Evolutionary conservation across 37 sponge, comb jelly and placozoan genomes (phyloP), one percentile per base, ranked within the genome.

Genomic region (Petrosia ficiformis): DNA sequence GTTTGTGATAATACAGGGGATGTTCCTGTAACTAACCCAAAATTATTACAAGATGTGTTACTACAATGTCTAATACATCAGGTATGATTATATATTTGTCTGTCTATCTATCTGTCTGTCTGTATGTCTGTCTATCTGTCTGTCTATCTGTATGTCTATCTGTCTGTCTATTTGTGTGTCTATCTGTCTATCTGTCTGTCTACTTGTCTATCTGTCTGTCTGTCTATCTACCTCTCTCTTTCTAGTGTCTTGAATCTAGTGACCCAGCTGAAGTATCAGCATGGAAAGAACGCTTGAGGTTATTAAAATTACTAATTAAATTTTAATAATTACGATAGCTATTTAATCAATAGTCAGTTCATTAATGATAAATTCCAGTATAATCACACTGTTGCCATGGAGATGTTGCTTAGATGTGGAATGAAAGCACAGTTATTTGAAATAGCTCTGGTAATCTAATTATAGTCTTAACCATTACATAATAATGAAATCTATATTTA

Each of bases 1-100:
- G 77, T 83, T 24, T 83, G 76, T 76, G 77, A 87, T 31, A 77
- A 87, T 67, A 68, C 75, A 24, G 63, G 72, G 43, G 73, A 81
- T 41, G 57, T 66, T 32, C 25, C 80, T 8, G 61, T 78, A 11
- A 30, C 59, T 16, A 39, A 83, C 58, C 72, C 81, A 8, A 82
- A 79, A 42, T 61, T 74, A 54, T 79, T 85, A 6, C 74, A 78
- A 48, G 67, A 82, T 48, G 57, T 91, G 1, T 78, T 91, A 22
- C 43, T 91, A 0, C 59, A 82, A 41, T 91, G 92, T 39, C 86
- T 81, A 37, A 64, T 79, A 30, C 92, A 91, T 65, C 86, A 91
- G 80, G 87, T 91, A n/a, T 22, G 34, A 34, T 34, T 39, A 42
- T 6, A 2, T 40, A 26, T 28, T 39, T 5, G 6, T 61, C n/a